Conservation (phyloP, 2,797 vertebrate genomes). For the Salarias fasciatus region DNA sequence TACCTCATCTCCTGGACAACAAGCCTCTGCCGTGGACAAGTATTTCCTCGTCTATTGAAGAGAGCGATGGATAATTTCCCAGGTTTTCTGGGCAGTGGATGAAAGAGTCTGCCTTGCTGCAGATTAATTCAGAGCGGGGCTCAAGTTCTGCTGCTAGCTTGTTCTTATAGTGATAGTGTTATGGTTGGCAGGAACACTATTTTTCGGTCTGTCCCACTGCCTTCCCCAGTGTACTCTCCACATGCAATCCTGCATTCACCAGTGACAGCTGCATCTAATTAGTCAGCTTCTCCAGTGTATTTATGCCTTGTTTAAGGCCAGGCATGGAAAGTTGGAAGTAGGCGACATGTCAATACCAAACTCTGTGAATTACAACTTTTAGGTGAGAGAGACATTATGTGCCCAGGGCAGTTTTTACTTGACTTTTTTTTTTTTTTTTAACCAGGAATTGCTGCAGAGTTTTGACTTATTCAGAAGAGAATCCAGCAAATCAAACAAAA, state of each 20-base stretch:
- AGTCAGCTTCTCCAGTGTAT: slow-evolving; percentile 35
- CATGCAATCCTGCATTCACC: slow-evolving; percentile 39
- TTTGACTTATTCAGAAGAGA: slow-evolving; percentile 1
- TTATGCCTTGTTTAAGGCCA: slow-evolving; percentile 39
- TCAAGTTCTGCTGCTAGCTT: slow-evolving; percentile 7
- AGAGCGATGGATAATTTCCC: not conserved
- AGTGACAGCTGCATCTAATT: slow-evolving; percentile 55
- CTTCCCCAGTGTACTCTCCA: slow-evolving; percentile 18
- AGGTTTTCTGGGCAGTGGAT: not conserved
- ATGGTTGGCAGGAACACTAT: slow-evolving; percentile 23
- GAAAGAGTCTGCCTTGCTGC: not conserved
- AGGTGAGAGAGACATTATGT: slow-evolving; percentile 4
- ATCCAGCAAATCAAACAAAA: slow-evolving; percentile 7
- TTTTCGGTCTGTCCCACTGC: slow-evolving; percentile 22
- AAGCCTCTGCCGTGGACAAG: not conserved
- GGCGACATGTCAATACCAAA: slow-evolving; percentile 31
- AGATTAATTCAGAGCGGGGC: slow-evolving; percentile 20
- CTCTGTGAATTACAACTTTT: not conserved
- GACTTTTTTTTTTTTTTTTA: no score
- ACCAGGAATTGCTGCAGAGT: not conserved
- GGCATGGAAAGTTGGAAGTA: slow-evolving; percentile 33
- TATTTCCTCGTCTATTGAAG: not conserved
- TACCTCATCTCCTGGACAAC: not conserved
- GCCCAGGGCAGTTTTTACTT: slow-evolving; percentile 12
- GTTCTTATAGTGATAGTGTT: slow-evolving; percentile 28